phyloP scores from a whole-genome alignment of 2,888 invertebrate genomes.

The Arge pagana region DNA sequence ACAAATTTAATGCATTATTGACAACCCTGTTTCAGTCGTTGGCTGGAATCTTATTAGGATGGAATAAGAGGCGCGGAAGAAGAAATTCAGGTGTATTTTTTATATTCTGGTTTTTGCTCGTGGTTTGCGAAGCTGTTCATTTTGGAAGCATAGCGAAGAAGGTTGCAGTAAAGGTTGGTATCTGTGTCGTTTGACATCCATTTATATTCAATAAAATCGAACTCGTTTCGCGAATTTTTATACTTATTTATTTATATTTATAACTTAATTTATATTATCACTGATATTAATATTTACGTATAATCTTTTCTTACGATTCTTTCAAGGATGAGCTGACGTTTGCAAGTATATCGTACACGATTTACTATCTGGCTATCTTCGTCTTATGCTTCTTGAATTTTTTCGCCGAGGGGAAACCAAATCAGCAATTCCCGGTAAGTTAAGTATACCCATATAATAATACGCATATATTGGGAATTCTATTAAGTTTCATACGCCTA shows the following conservation, averaged over 20 bases:
- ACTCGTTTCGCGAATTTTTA: slow-evolving; percentile 4
- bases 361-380: slow-evolving; percentile 75
- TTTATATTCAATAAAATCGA: slow-evolving; percentile 5
- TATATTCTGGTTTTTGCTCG: slow-evolving; percentile 85
- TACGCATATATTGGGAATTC: neutral
- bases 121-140: slow-evolving; percentile 74
- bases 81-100: slow-evolving; percentile 89
- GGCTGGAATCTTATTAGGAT: slow-evolving; percentile 71
- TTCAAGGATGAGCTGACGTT: slow-evolving; percentile 59
- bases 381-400: slow-evolving; percentile 78
- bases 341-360: slow-evolving; percentile 76
- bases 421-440: slow-evolving; percentile 72
- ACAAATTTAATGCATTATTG: slow-evolving; percentile 1
- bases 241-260: no score
- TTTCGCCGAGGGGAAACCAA: slow-evolving; percentile 76
- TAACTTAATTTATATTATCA: no score
- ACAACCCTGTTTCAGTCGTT: slow-evolving; percentile 53
- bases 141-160: slow-evolving; percentile 64
- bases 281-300: neutral
- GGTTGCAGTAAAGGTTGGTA: slow-evolving; percentile 44
- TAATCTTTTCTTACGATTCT: neutral
- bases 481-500: no score
- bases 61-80: slow-evolving; percentile 84
- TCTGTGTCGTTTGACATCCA: neutral
- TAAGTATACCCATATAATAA: slow-evolving; percentile 50